Evolutionary conservation across 2,888 invertebrate genomes (phyloP), one percentile per base, ranked within the genome.

Genomic region (Cheilosia soror): DNA sequence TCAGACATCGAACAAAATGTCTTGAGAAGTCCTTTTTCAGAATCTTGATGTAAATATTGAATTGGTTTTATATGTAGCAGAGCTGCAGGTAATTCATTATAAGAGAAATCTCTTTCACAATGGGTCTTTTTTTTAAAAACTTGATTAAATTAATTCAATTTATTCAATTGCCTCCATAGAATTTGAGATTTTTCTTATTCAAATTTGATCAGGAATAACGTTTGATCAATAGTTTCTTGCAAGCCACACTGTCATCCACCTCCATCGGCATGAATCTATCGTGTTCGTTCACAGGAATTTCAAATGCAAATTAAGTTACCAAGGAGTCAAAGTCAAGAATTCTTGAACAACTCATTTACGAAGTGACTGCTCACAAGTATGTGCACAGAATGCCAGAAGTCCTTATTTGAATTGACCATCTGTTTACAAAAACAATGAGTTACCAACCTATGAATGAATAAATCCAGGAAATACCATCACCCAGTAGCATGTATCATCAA

Each of bases 271-370:
- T 47, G 60, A n/a, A 78, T 72, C 72, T 60, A 47, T 63, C 42
- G 47, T 66, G 47, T 60, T 37, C 37, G 15, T 62, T 25, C 33
- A 25, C 15, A 53, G 55, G 68, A 83, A 83, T 79, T 83, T 79
- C 62, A 83, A 79, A 63, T 71, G 37, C 80, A 73, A 84, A 84
- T 80, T 66, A 80, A 80, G 80, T 71, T 69, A 71, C 63, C 44
- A 66, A 44, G 27, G n/a, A 47, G 58, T 68, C 47, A 47, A 60
- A 66, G 53, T 25, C 33, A 78, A 31, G 72, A 78, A 83, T 83
- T 83, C 62, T 40, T 31, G 20, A 79, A 79, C 83, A 83, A 79
- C 83, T 83, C 68, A 83, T 73, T 83, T 79, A 83, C 77, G 20
- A 65, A 65, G 72, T 47, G 72, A 55, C 65, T 65, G 27, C 63